Base-by-base conservation (phyloP, 2,797 vertebrate species). In the Scomberomorus guttatus region DNA sequence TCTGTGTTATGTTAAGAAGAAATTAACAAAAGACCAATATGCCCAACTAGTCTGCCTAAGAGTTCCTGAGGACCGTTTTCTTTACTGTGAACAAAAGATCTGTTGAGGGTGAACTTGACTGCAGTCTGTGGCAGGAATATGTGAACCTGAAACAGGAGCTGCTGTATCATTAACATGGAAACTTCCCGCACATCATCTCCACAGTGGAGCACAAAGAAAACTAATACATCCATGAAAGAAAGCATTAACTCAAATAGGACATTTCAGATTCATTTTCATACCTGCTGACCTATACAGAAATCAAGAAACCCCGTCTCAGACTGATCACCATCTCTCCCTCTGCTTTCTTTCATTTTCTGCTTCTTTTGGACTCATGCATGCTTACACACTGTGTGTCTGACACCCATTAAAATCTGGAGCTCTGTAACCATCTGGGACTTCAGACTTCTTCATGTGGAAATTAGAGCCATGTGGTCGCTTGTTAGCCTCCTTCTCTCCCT, bases 391-490 rank as follows among this genome's bases (percentile, higher is more conserved):
- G 24, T 77, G 67, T 70, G 65, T 80, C 87, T 85, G 87, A 69
- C 78, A 78, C 75, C 73, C 80, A 91, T 92, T 87, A 75, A 73
- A 80, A 87, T 37, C 65, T 68, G 68, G 65, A 89, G 71, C 68
- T 81, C 77, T 79, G 77, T 73, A 77, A 74, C 79, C 85, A 89
- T 92, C 79, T 86, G 86, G 86, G 86, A 80, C 72, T 80, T 71
- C 18, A 85, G 89, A 80, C 64, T 63, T 86, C 72, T 84, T 83
- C 74, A 85, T 91, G 84, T 90, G 79, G 79, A 90, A 91, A 89
- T 89, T 81, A 64, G 82, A 84, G 83, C 89, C 90, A 91, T 92
- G 85, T 83, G 89, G 83, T 77, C 5, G 46, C 83, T 90, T 84
- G 81, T 92, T 84, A 82, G 75, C 61, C 64, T 83, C 58, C 58